Evolutionary conservation across 2,888 invertebrate genomes (phyloP), one percentile per base, ranked within the genome.

Genomic region (Tetramorium bicarinatum): DNA sequence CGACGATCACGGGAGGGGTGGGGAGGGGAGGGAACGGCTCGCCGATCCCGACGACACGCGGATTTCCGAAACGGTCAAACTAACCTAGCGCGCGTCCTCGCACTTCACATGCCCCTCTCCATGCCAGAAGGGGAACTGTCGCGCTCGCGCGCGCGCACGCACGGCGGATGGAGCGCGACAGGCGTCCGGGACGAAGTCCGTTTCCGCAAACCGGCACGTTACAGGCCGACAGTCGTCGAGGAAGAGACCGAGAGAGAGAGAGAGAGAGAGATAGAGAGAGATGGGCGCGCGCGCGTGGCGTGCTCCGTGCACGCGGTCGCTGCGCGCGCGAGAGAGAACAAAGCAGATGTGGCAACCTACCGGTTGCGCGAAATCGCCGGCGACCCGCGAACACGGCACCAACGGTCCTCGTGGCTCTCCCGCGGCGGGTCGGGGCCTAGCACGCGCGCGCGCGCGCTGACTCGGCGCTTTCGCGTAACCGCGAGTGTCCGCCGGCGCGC

Each of bases 371-470:
- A 13, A 13, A n/a, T 38, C 21, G 41, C 18, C 49, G 34, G 13
- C 21, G 8, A 54, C 13, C 44, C 61, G 56, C 82, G 49, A 54
- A 29, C 29, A 29, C 29, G 29, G 29, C 29, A 34, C 29, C 29
- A 34, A 4, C 29, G 29, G 4, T 34, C 56, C 67, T 81, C 76
- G 67, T 67, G 64, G 67, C 41, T 44, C 21, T 25, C 54, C 67
- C 7, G 29, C 29, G 29, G 29, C 18, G 49, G 54, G n/a, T 9
- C n/a, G 84, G 86, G 82, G 21, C 47, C 47, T 34, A 85, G 83
- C 56, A 81, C 81, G 86, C 79, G 79, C 88, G 88, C 90, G 89
- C 90, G 92, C 93, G 89, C 89, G 91, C 92, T 93, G 92, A 93
- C 93, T 93, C 91, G 92, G 88, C 93, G 91, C 88, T 91, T 92